Evolutionary conservation across 2,888 invertebrate genomes (phyloP), one percentile per base, ranked within the genome.

Genomic region (Lasius fuliginosus): DNA sequence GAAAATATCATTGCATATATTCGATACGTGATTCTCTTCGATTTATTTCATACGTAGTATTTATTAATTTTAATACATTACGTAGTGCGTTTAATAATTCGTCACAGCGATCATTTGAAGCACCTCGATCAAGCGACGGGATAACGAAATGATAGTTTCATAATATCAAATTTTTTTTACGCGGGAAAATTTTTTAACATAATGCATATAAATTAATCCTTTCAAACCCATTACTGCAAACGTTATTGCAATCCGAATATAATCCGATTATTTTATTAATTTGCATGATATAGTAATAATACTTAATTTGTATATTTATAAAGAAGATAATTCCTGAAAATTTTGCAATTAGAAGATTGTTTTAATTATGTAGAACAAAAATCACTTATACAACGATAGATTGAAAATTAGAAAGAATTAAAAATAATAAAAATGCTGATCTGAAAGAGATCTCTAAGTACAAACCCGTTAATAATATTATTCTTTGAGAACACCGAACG

Each of bases 21-120:
- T 71, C 27, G 18, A 60, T 30, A 23, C 83, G 84, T 58, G 79
- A 84, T 87, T 84, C 81, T 83, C 79, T 79, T 86, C 82, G 75
- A 82, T 91, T 91, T 91, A 91, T 90, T 91, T 89, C 84, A 90
- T 91, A 91, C 88, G 89, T 88, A 82, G 82, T 89, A 86, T 87
- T 76, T 74, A 82, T 87, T 90, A 89, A 85, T 83, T 86, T 89
- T 88, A 87, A 88, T 90, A 89, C 86, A 91, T 86, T 89, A 87
- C 75, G 86, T 85, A 85, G 69, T 89, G 87, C 87, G 74, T 86
- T 86, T 86, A 85, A 87, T 87, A 87, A 90, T 86, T 76, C 64
- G 65, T 82, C 82, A 84, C 75, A 82, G 49, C 75, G 76, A 58
- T 53, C 27, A 49, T 86, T 86, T 23, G 74, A 65, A 84, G 68